These are phyloP conservation scores for Eurystomus glaucurus DNA, from an alignment of 2,797 vertebrate species.

Conservation along the genomic window DNA sequence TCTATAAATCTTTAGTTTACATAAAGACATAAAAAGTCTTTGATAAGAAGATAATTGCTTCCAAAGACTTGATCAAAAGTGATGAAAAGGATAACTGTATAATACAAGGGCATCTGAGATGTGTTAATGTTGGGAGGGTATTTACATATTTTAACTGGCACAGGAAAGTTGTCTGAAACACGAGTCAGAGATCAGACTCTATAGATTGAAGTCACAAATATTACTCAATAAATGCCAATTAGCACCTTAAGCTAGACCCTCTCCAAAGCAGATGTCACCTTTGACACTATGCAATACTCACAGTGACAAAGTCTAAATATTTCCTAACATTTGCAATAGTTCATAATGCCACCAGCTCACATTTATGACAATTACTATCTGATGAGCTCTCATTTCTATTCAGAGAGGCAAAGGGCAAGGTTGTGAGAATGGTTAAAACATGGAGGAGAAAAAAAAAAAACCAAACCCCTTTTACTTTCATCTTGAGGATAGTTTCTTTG, in stretches of 20 bases:
- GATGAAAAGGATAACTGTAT: conserved; percentile 8
- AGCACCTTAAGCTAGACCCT: neutral
- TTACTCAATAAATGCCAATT: conserved; percentile 61
- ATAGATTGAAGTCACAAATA: conserved; percentile 52
- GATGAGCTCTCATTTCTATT: conserved; percentile 58
- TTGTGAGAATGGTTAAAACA: conserved; percentile 56
- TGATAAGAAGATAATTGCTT: conserved; percentile 43
- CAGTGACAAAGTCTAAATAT: conserved; percentile 41
- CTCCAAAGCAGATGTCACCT: conserved; percentile 28
- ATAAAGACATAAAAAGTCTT: neutral
- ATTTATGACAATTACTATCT: conserved; percentile 57
- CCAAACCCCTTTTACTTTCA: neutral
- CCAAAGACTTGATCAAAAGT: conserved; percentile 33
- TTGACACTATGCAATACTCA: conserved; percentile 7
- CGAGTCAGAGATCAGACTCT: conserved; percentile 26
- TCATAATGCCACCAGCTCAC: conserved; percentile 27
- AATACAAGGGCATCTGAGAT: conserved; percentile 27
- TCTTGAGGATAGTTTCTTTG: neutral
- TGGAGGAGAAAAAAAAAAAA: neutral
- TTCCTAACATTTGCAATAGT: conserved; percentile 46
- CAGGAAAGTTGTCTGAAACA: conserved; percentile 13
- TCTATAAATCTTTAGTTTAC: neutral
- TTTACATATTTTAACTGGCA: conserved; percentile 58
- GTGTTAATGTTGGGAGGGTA: conserved; percentile 35
- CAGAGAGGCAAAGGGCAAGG: conserved; percentile 64